These are phyloP conservation scores for Anorthoa munda DNA, from an alignment of 2,888 invertebrate species.

Conservation along the genomic window DNA sequence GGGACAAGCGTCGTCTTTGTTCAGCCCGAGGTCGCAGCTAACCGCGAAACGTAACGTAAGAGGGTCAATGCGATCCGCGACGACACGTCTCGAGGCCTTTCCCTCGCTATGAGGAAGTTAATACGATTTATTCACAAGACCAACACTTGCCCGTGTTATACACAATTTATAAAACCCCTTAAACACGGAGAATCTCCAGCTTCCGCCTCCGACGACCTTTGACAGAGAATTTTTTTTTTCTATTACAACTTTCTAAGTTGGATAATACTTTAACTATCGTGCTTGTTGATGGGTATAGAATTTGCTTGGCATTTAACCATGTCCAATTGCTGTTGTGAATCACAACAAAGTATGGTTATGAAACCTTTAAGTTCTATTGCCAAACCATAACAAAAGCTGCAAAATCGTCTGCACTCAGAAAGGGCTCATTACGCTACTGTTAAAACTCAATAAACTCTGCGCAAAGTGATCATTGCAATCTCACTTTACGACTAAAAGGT, in stretches of 20 bases:
- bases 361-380: slow-evolving; percentile 16
- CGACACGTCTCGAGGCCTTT: slow-evolving; percentile 80
- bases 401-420: slow-evolving; percentile 25
- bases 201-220: slow-evolving; percentile 57
- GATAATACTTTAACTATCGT: slow-evolving; percentile 44
- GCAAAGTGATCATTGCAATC: slow-evolving; percentile 35
- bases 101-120: slow-evolving; percentile 78
- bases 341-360: slow-evolving; percentile 2
- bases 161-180: slow-evolving; percentile 54
- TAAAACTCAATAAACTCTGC: slow-evolving; percentile 23
- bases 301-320: slow-evolving; percentile 32
- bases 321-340: slow-evolving; percentile 28
- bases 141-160: slow-evolving; percentile 48
- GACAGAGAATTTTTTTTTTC: slow-evolving; percentile 43
- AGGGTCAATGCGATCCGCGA: slow-evolving; percentile 82
- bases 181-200: slow-evolving; percentile 27
- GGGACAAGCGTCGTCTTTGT: slow-evolving; percentile 73
- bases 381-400: slow-evolving; percentile 10
- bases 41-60: slow-evolving; percentile 72
- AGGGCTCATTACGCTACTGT: slow-evolving; percentile 11
- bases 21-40: slow-evolving; percentile 65
- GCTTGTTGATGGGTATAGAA: slow-evolving; percentile 34
- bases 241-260: slow-evolving; percentile 58
- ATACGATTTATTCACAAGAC: slow-evolving; percentile 72
- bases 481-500: slow-evolving; percentile 39